Base-by-base conservation (phyloP, 1,140 invertebrate genomes). In the Aphaenogaster floridana region DNA sequence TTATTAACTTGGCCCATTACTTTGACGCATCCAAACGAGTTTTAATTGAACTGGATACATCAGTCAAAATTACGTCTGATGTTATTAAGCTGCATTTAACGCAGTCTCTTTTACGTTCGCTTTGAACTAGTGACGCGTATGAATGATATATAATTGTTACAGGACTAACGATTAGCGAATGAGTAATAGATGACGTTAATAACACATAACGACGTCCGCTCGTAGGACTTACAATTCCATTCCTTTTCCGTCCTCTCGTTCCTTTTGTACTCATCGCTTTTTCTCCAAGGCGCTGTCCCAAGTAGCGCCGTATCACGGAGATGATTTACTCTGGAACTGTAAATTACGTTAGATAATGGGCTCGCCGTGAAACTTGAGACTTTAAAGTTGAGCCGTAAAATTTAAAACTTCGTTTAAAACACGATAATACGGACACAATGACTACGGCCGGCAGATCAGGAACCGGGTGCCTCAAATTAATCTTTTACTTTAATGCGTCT, bases 281-380 rank as follows among this genome's bases (percentile, higher is more conserved):
- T 76, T 61, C 80, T 15, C 28, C 21, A 5, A 80, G 45, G 50
- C 36, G 21, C 69, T 39, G 42, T 84, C 34, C 34, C 13, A 74
- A 72, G 72, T 86, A 77, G 63, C 57, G 45, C 34, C 63, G 17
- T 79, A 78, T 86, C 52, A 76, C 39, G 39, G 81, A 57, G 81
- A 89, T 89, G 87, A 89, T 89, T 86, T 79, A 89, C 42, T 59
- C 36, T 57, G 59, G 36, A 54, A 74, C 45, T 72, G 72, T 84
- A 68, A 84, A 84, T 84, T 84, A 84, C 69, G 69, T 84, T 84
- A 84, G 80, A 84, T 84, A 84, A 84, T 84, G 57, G 64, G 54
- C 57, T 74, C 45, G 48, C 42, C n/a, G 54, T 63, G 42, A 84
- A 84, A 84, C 54, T 84, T 74, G 28, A 45, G 42, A 84, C 54